These are phyloP conservation scores for Eudemis profundana DNA, from an alignment of 2,888 invertebrate genomes.

Conservation along the genomic window DNA sequence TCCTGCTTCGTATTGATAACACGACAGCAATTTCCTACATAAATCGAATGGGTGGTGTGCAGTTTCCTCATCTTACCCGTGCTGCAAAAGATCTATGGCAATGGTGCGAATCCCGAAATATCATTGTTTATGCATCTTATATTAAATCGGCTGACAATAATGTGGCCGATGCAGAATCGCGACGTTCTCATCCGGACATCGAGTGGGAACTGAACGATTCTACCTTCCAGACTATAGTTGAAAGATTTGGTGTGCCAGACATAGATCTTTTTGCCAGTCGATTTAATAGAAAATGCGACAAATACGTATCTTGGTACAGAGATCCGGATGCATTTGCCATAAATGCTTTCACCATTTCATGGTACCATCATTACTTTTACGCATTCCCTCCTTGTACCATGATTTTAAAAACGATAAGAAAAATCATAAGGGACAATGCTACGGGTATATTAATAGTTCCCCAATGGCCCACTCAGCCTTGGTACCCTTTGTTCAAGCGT, in stretches of 20 bases:
- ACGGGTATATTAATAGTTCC: conserved; percentile 40
- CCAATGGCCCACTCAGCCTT: conserved; percentile 40
- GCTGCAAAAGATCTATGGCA: conserved; percentile 42
- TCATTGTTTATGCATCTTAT: conserved; percentile 3
- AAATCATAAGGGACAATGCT: conserved; percentile 34
- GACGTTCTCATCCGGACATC: conserved; percentile 5
- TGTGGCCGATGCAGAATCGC: conserved; percentile 1
- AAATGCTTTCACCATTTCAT: conserved; percentile 34
- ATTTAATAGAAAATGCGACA: conserved; percentile 18
- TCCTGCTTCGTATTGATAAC: conserved; percentile 44
- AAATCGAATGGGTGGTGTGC: too few relatives aligned
- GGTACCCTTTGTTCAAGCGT: conserved; percentile 34
- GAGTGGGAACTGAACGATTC: conserved; percentile 4
- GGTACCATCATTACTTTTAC: conserved; percentile 26
- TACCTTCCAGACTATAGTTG: background rate
- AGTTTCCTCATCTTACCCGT: conserved; percentile 33
- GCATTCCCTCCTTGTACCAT: conserved; percentile 35
- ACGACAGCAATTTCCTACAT: too few relatives aligned
- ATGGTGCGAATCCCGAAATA: conserved; percentile 42
- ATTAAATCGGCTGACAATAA: conserved; percentile 1
- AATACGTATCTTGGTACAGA: too few relatives aligned
- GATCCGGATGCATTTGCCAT: too few relatives aligned
- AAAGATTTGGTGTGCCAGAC: conserved; percentile 1
- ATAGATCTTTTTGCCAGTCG: conserved; percentile 20
- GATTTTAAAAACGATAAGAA: conserved; percentile 33